Evolutionary conservation across 2,888 invertebrate species (phyloP).

Genomic region (Drosophila borborema): DNA sequence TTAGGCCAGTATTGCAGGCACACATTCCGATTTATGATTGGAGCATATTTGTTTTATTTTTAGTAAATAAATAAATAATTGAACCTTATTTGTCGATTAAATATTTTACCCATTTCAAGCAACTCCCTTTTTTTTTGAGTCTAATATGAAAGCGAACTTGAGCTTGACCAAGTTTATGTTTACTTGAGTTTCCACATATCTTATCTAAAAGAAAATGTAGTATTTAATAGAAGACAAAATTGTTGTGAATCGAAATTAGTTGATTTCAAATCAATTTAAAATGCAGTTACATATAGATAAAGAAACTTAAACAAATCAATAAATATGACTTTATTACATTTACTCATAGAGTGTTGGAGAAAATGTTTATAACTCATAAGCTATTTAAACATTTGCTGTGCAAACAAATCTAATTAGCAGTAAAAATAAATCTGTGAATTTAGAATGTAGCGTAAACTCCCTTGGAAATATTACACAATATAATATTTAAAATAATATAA

Average conservation of each 20-base stretch:
- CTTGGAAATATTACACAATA: too few species aligned
- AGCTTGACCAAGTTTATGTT: background rate
- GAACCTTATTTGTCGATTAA: too few species aligned
- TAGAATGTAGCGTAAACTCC: background rate
- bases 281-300: background rate
- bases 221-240: background rate
- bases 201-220: background rate
- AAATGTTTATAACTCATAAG: background rate
- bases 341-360: background rate
- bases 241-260: background rate
- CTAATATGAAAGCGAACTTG: background rate
- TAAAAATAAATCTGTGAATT: background rate
- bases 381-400: background rate
- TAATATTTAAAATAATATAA: too few species aligned
- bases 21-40: background rate
- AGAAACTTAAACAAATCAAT: background rate
- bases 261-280: background rate
- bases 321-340: background rate
- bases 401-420: background rate
- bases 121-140: background rate
- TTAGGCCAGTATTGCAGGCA: background rate
- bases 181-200: background rate
- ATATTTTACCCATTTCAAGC: background rate
- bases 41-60: background rate
- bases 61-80: too few species aligned